Percentiles rank a stretch among this genome's conserved stretches.
Conservation (phyloP, 2,888 invertebrate genomes). For the Willowsia nigromaculata region DNA sequence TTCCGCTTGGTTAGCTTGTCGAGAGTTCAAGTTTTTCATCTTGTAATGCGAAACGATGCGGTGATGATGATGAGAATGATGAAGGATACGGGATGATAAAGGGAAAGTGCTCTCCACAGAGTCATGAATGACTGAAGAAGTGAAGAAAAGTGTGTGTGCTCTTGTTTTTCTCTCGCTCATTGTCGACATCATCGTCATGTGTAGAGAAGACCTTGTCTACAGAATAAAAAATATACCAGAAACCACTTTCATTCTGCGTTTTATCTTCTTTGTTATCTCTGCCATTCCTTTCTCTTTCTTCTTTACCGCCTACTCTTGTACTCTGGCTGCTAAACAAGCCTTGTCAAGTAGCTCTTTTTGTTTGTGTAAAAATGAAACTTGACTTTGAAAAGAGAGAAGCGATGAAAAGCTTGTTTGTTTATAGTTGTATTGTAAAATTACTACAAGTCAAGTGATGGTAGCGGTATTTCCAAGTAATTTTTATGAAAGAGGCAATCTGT, state of each 20-base stretch:
- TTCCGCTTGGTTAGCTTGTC: background rate
- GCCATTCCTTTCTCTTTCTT: too few species aligned
- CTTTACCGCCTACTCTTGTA: background rate
- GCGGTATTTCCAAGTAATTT: background rate
- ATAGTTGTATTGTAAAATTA: background rate
- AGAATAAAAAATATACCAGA: too few species aligned
- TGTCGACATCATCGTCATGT: background rate
- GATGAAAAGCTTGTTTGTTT: background rate
- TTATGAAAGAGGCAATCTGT: background rate
- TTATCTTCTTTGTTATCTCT: slow-evolving; percentile 27
- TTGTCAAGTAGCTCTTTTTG: background rate
- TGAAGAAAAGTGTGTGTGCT: slow-evolving; percentile 18
- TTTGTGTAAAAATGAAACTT: background rate
- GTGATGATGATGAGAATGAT: background rate
- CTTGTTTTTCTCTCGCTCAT: background rate
- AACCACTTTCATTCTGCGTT: background rate
- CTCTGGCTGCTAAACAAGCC: background rate
- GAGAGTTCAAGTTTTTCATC: background rate
- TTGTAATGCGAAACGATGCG: background rate
- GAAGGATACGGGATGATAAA: slow-evolving; percentile 41
- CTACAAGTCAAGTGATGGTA: background rate
- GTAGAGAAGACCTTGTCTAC: background rate
- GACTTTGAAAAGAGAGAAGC: background rate
- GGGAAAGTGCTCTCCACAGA: slow-evolving; percentile 61
- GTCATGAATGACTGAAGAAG: slow-evolving; percentile 55